These are phyloP conservation scores for Pollenia griseotomentosa DNA, from an alignment of 2,888 invertebrate species.

Conservation along the genomic window DNA sequence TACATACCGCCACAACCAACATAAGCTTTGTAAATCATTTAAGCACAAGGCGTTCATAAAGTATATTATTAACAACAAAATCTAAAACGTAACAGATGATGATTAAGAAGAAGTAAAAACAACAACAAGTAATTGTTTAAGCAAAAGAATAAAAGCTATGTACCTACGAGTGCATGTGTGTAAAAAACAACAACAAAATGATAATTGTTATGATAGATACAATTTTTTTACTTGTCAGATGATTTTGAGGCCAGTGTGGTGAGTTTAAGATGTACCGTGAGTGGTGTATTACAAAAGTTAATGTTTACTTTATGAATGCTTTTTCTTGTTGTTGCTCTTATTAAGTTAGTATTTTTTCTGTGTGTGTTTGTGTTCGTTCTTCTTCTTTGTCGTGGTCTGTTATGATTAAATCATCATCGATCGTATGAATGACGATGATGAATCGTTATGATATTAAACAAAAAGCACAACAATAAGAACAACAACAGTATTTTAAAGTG, in stretches of 20 bases:
- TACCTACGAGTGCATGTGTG: background rate
- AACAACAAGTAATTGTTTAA: slow-evolving; percentile 33
- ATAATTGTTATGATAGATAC: slow-evolving; percentile 38
- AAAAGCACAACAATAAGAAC: no score
- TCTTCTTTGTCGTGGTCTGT: no score
- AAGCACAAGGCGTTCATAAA: slow-evolving; percentile 20
- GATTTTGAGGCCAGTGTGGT: slow-evolving; percentile 2
- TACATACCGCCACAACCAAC: background rate
- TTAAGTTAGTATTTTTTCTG: no score
- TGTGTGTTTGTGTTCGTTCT: no score
- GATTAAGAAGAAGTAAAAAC: slow-evolving; percentile 30
- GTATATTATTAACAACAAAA: slow-evolving; percentile 44
- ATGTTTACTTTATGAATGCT: slow-evolving; percentile 11
- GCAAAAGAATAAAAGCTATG: slow-evolving; percentile 46
- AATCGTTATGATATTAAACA: no score
- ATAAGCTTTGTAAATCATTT: slow-evolving; percentile 7
- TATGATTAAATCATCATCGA: no score
- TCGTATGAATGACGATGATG: no score
- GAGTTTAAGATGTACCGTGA: background rate
- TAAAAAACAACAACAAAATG: slow-evolving; percentile 6
- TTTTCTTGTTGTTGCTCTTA: background rate
- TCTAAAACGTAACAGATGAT: slow-evolving; percentile 54
- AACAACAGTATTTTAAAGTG: no score
- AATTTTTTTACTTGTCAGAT: slow-evolving; percentile 1
- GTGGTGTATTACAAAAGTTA: slow-evolving; percentile 10